phyloP scores from a whole-genome alignment of 2,888 invertebrate genomes.

The Dexiosoma caninum region DNA sequence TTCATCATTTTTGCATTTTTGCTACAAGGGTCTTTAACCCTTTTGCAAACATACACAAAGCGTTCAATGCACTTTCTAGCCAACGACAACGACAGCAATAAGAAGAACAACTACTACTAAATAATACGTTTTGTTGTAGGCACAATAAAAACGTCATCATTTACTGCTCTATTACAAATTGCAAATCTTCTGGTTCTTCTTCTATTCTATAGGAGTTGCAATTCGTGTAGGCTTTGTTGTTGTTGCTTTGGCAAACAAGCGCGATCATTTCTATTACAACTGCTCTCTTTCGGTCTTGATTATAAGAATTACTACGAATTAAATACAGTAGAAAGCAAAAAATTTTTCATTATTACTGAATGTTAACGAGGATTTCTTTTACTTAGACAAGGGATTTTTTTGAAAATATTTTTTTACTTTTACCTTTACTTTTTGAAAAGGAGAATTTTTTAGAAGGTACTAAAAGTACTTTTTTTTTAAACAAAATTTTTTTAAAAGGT shows the following conservation, averaged over 20 bases:
- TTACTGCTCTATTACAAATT: slow-evolving; percentile 58
- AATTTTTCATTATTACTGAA: too few species aligned
- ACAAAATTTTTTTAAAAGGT: background rate
- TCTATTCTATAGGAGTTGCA: background rate
- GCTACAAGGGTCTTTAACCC: slow-evolving; percentile 74
- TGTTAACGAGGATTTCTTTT: background rate
- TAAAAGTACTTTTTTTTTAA: background rate
- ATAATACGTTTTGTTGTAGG: slow-evolving; percentile 31
- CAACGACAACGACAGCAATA: slow-evolving; percentile 36
- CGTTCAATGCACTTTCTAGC: slow-evolving; percentile 68
- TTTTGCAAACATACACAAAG: slow-evolving; percentile 66
- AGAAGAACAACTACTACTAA: background rate
- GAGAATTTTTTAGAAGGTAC: background rate
- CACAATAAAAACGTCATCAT: slow-evolving; percentile 62
- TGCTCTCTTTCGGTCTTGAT: background rate
- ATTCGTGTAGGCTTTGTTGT: background rate
- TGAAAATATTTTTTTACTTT: background rate
- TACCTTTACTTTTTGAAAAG: too few species aligned
- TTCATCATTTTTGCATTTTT: slow-evolving; percentile 40
- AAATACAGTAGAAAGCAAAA: slow-evolving; percentile 3
- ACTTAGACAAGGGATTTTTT: background rate
- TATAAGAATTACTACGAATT: background rate
- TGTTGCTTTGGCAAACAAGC: slow-evolving; percentile 5
- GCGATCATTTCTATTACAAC: slow-evolving; percentile 37
- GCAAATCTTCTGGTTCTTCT: slow-evolving; percentile 29